phyloP scores from a whole-genome alignment of 2,797 vertebrate species.

The Onychomys torridus region DNA sequence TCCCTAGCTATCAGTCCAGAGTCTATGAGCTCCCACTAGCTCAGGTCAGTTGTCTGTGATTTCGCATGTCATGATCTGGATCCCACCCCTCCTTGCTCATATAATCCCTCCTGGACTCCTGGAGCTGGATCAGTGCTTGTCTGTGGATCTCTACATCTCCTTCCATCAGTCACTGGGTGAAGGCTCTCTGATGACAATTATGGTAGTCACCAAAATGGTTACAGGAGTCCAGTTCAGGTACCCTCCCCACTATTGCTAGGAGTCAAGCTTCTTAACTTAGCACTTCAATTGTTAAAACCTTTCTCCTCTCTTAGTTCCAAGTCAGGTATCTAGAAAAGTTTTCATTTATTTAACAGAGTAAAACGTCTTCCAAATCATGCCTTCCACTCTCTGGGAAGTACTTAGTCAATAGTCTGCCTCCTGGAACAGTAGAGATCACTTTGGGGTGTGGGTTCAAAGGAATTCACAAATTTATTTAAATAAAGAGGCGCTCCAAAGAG shows the following conservation, averaged over 20 bases:
- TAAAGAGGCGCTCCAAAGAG: slow-evolving; percentile 46
- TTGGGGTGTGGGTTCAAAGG: not conserved
- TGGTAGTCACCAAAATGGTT: not conserved
- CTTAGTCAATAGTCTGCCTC: slow-evolving; percentile 38
- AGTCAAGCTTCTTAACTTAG: slow-evolving; percentile 90
- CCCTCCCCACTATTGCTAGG: not conserved
- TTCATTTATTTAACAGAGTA: slow-evolving; percentile 83
- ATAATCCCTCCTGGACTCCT: not conserved
- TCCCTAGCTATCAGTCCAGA: not conserved
- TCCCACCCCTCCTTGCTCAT: not conserved
- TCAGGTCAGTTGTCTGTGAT: not conserved
- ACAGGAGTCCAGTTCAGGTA: not conserved
- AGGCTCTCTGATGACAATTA: not conserved
- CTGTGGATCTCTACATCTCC: not conserved
- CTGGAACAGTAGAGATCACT: slow-evolving; percentile 53
- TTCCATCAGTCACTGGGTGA: not conserved
- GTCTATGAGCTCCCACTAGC: not conserved
- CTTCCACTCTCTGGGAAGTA: slow-evolving; percentile 52
- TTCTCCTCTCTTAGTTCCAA: slow-evolving; percentile 74
- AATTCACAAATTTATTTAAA: slow-evolving; percentile 57
- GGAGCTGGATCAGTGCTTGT: not conserved
- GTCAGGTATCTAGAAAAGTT: slow-evolving; percentile 81
- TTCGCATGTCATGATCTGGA: not conserved
- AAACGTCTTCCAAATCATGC: slow-evolving; percentile 76
- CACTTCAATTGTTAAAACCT: slow-evolving; percentile 84